phyloP scores from a whole-genome alignment of 2,888 invertebrate genomes.

The Perizoma affinitatum region DNA sequence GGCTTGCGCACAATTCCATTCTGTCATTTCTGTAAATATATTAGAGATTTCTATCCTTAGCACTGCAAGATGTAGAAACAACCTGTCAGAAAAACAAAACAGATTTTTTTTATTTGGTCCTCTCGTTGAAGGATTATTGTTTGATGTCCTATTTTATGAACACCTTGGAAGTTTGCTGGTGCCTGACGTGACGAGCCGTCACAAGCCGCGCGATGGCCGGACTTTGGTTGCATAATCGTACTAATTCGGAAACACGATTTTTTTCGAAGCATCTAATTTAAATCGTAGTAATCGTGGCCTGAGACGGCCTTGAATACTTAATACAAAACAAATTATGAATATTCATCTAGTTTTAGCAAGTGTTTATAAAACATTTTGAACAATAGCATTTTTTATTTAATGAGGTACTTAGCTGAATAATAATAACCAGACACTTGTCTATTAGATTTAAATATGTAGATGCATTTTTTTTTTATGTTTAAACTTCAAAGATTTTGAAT shows the following conservation, averaged over 20 bases:
- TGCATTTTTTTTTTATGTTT: conserved; percentile 1
- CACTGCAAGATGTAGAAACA: conserved; percentile 1
- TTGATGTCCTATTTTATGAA: background rate
- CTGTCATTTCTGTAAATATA: conserved; percentile 8
- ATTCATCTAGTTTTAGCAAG: conserved; percentile 46
- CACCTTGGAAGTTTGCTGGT: too few relatives aligned
- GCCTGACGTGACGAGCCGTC: too few relatives aligned
- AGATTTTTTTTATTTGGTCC: too few relatives aligned
- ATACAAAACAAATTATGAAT: conserved; percentile 50
- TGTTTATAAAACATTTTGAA: conserved; percentile 40
- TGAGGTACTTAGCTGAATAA: conserved; percentile 6
- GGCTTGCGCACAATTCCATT: conserved; percentile 38
- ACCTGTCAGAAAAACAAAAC: background rate
- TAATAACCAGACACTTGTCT: conserved; percentile 18
- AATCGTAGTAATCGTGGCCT: background rate
- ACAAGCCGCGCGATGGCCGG: too few relatives aligned
- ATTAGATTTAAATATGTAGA: conserved; percentile 10
- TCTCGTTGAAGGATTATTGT: background rate
- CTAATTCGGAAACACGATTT: too few relatives aligned
- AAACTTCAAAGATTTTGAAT: too few relatives aligned
- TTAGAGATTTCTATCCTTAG: conserved; percentile 3
- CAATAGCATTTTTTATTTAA: conserved; percentile 19
- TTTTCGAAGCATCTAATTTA: too few relatives aligned
- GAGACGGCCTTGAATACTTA: conserved; percentile 6
- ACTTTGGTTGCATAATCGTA: too few relatives aligned